These are phyloP conservation scores for Apamea crenata DNA, from an alignment of 2,888 invertebrate genomes.

Conservation along the genomic window DNA sequence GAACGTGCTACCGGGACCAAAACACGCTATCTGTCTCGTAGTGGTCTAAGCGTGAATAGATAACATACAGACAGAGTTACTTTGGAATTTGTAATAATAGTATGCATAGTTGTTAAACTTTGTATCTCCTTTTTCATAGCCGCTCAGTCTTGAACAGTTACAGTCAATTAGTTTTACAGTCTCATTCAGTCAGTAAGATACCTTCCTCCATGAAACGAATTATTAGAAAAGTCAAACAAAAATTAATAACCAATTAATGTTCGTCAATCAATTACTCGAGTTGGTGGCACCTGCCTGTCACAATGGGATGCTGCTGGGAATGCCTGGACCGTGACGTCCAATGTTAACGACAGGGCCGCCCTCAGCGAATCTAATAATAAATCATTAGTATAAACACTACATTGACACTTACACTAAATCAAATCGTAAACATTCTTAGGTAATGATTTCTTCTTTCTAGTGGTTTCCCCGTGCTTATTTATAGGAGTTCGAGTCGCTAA, in stretches of 20 bases:
- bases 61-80: too few relatives aligned
- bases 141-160: not conserved
- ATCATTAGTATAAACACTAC: conserved; percentile 57
- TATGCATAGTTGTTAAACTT: not conserved
- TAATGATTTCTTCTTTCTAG: conserved; percentile 25
- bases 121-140: not conserved
- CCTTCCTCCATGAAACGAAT: not conserved
- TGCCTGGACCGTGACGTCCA: conserved; percentile 79
- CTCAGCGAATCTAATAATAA: conserved; percentile 73
- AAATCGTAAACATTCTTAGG: conserved; percentile 25
- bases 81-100: not conserved
- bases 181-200: not conserved
- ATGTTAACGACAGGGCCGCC: conserved; percentile 80
- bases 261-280: conserved; percentile 52
- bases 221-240: not conserved
- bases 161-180: not conserved
- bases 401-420: conserved; percentile 36
- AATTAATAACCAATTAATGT: not conserved
- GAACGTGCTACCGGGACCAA: not conserved
- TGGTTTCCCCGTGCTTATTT: conserved; percentile 9
- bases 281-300: conserved; percentile 74
- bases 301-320: conserved; percentile 73
- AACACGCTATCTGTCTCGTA: not conserved
- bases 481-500: not conserved
- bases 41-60: too few relatives aligned